Evolutionary conservation across 1,140 invertebrate species (phyloP), one percentile per base, ranked within the genome.

Genomic region (Zaprionus ornatus): DNA sequence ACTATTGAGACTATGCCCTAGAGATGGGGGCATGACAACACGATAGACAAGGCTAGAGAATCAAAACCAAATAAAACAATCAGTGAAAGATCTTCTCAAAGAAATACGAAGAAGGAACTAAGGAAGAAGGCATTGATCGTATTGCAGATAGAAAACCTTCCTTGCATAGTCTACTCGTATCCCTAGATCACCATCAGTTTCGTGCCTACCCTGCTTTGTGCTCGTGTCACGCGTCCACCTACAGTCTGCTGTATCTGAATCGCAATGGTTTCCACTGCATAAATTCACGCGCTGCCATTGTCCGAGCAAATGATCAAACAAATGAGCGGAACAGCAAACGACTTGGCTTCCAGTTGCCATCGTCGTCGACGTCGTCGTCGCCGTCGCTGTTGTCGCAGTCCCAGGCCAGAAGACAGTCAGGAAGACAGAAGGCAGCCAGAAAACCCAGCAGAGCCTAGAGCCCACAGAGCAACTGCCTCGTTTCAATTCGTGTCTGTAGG

Each of bases 221-320:
- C 13, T 65, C 50, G 62, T 65, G 62, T 65, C 63, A 65, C 63
- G 63, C 23, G 63, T 0, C 2, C 63, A 65, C 42, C 63, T 42
- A 4, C 37, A 56, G 32, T 21, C 13, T 19, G 52, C 64, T 19
- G 42, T 42, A 29, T 27, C 27, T 42, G 25, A 62, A 42, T 42
- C 59, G 67, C 66, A 61, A 52, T 63, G 64, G 55, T 90, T 81
- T 80, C 71, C 75, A 90, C 87, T 86, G 86, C 87, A 90, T 90
- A 90, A 90, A 91, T 90, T 90, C 86, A 90, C 86, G 86, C 86
- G 86, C 82, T 80, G 82, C 86, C 82, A 86, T 90, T 91, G 84
- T 88, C 84, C 84, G 73, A 84, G 84, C 84, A 88, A 88, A 88
- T 88, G 84, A 88, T 88, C 74, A 80, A 80, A 77, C 77, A 80